Evolutionary conservation across 1,140 invertebrate species (phyloP), one percentile per base, ranked within the genome.

Genomic region (Elysia chlorotica): DNA sequence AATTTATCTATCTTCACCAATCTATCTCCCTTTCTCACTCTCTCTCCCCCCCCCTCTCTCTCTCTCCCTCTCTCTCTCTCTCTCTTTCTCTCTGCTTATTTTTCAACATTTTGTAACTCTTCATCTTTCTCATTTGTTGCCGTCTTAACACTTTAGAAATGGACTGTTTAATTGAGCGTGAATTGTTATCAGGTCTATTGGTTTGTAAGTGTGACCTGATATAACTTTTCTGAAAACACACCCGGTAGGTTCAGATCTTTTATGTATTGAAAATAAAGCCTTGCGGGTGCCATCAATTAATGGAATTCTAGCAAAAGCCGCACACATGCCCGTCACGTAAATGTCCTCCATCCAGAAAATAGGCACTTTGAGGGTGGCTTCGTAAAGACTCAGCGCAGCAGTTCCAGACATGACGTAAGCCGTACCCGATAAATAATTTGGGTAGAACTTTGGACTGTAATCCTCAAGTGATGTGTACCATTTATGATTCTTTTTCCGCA

Each of bases 271-370:
- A 56, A 84, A 79, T 0, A n/a, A n/a, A n/a, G n/a, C n/a, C n/a
- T n/a, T n/a, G n/a, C 59, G 71, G 14, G 23, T 31, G 37, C 76
- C 71, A 48, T 80, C 35, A 21, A 75, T 61, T 2, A 73, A 56
- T 23, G 54, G 14, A 14, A 81, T 68, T 21, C 66, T 56, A 0
- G 79, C 78, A 41, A 65, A 72, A 48, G 71, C 54, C 17, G 81
- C 78, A 65, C 78, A 79, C 31, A 85, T 23, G 0, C 85, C 88
- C 17, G 88, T 88, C 6, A 88, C 79, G 74, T 85, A 88, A 33
- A 88, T 82, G 74, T 88, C 88, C 69, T 88, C 88, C 30, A 88
- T 74, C 74, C 85, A 85, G 28, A 88, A 80, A 3, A 83, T 37
- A 4, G 75, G 77, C 10, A 69, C 71, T 14, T 65, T 5, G 21